Conservation (phyloP, 2,113 vertebrate species). For the Rhynchopsitta pachyrhyncha region DNA sequence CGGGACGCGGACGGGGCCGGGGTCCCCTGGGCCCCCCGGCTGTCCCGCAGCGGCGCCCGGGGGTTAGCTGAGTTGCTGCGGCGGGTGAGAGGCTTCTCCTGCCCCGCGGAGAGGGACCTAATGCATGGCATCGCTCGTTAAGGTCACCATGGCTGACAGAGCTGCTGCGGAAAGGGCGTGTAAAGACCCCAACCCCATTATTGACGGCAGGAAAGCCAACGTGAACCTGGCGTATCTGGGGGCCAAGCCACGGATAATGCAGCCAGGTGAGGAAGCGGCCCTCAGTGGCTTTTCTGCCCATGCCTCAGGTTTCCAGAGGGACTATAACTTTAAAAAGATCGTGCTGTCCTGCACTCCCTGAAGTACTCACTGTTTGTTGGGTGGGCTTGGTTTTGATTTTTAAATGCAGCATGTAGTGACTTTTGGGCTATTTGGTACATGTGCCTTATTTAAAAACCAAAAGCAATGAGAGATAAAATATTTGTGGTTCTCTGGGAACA, state of each 20-base stretch:
- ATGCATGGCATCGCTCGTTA: conserved; percentile 54
- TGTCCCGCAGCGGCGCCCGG: neutral
- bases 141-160: conserved; percentile 98
- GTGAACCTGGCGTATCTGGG: conserved; percentile 98
- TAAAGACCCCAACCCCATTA: conserved; percentile 99
- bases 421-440: neutral
- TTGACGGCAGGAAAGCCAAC: conserved; percentile 98
- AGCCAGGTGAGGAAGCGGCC: conserved; percentile 85
- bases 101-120: neutral
- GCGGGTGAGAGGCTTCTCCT: neutral
- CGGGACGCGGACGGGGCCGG: neutral
- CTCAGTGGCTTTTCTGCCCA: neutral
- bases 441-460: neutral
- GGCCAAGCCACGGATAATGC: conserved; percentile 97
- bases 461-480: neutral
- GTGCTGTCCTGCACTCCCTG: neutral
- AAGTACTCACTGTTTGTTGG: rapidly evolving
- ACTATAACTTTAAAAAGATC: neutral
- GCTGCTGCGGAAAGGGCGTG: conserved; percentile 94
- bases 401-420: neutral
- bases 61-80: neutral
- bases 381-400: neutral
- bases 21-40: neutral
- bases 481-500: neutral
- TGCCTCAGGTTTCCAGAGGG: neutral